phyloP scores from a whole-genome alignment of 2,888 invertebrate genomes.

The Galeopsomyia nigrocyanea region DNA sequence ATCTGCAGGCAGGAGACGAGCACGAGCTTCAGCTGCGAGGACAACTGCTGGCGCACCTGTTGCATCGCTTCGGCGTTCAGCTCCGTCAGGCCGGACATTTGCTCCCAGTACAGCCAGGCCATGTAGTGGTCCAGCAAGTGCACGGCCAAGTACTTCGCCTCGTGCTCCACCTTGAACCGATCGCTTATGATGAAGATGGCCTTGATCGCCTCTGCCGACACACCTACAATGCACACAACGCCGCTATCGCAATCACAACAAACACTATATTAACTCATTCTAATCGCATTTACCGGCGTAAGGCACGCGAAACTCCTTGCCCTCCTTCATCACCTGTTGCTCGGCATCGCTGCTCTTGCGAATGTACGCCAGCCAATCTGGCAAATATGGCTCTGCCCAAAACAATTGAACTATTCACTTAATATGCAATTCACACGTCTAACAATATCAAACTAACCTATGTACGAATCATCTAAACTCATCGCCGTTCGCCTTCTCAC shows the following conservation, averaged over 20 bases:
- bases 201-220: constrained; percentile 54
- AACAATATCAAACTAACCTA: constrained; percentile 51
- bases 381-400: constrained; percentile 51
- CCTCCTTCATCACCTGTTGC: constrained; percentile 49
- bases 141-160: constrained; percentile 60
- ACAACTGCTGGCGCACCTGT: constrained; percentile 50
- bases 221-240: constrained; percentile 51
- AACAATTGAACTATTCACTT: not conserved
- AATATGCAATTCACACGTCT: not conserved
- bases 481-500: constrained; percentile 23
- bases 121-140: constrained; percentile 62
- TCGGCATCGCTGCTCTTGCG: constrained; percentile 50
- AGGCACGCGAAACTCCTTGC: constrained; percentile 55
- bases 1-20: constrained; percentile 62
- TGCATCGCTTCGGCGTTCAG: not conserved
- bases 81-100: not conserved
- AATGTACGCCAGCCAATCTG: constrained; percentile 58
- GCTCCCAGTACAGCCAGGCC: constrained; percentile 44
- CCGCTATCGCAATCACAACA: not conserved
- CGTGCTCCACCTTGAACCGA: constrained; percentile 53
- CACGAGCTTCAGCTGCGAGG: constrained; percentile 55
- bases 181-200: constrained; percentile 57
- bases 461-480: constrained; percentile 53
- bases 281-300: constrained; percentile 57
- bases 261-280: no score